Percentiles rank a stretch among this genome's conserved stretches.
Conservation (phyloP, 2,113 vertebrate species). For the Engystomops pustulosus region DNA sequence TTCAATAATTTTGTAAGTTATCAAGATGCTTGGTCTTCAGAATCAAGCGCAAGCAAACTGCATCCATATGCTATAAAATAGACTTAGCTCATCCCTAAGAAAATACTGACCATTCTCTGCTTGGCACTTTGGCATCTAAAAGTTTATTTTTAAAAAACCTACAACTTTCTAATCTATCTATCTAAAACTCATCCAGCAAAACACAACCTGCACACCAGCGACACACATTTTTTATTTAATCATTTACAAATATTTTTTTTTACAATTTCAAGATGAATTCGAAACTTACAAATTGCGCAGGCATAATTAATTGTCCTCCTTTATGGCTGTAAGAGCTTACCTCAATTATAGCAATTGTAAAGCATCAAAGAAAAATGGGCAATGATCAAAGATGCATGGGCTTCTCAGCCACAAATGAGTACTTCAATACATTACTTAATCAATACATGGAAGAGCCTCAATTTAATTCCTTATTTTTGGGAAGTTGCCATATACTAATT, state of each 20-base stretch:
- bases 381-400: slow-evolving; percentile 52
- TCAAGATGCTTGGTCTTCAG: too few relatives aligned
- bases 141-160: too few relatives aligned
- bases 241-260: not conserved
- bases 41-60: too few relatives aligned
- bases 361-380: slow-evolving; percentile 48
- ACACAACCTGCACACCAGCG: too few relatives aligned
- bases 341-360: slow-evolving; percentile 54
- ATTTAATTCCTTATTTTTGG: slow-evolving; percentile 52
- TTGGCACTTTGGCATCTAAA: not conserved
- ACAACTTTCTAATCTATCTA: too few relatives aligned
- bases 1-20: too few relatives aligned
- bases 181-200: too few relatives aligned
- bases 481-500: slow-evolving; percentile 53
- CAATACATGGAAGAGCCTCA: slow-evolving; percentile 55
- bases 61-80: too few relatives aligned
- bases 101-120: too few relatives aligned
- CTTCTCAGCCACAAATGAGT: slow-evolving; percentile 54
- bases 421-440: slow-evolving; percentile 58
- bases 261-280: not conserved
- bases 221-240: not conserved
- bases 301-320: slow-evolving; percentile 40
- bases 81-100: too few relatives aligned
- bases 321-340: slow-evolving; percentile 36
- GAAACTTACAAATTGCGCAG: not conserved